phyloP scores from a whole-genome alignment of 2,888 invertebrate genomes.

The Pimpla rufipes region DNA sequence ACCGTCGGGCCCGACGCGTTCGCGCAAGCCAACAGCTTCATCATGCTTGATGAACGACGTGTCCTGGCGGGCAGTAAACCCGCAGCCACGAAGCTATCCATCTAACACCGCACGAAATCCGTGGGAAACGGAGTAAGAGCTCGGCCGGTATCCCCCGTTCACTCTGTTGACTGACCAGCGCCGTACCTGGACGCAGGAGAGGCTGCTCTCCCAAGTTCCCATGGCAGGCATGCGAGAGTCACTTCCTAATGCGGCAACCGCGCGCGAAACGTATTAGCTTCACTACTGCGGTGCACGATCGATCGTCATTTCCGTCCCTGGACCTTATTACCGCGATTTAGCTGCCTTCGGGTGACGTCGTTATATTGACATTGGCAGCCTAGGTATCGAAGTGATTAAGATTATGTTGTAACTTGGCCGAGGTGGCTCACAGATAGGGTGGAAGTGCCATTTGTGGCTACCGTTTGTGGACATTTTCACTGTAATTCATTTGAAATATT shows the following conservation, averaged over 20 bases:
- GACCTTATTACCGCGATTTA: neutral
- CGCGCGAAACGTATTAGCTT: neutral
- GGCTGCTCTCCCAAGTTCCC: neutral
- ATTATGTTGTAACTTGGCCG: too few species aligned
- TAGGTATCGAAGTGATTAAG: too few species aligned
- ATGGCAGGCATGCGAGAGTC: neutral
- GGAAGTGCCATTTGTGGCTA: too few species aligned
- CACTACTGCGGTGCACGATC: neutral
- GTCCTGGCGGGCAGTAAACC: conserved; percentile 72
- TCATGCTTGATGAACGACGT: conserved; percentile 74
- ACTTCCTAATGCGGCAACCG: neutral
- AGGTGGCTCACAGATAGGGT: too few species aligned
- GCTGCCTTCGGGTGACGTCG: neutral
- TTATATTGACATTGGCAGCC: too few species aligned
- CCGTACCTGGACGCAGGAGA: neutral
- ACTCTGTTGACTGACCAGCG: conserved; percentile 32
- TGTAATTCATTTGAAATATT: too few species aligned
- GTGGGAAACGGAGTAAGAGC: conserved; percentile 56
- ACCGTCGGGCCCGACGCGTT: conserved; percentile 29
- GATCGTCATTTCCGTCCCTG: neutral
- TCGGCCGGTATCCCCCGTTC: conserved; percentile 39
- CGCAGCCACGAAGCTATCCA: conserved; percentile 73
- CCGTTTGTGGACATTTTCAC: too few species aligned
- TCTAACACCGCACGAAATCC: conserved; percentile 65
- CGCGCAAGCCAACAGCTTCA: conserved; percentile 78